phyloP scores from a whole-genome alignment of 2,113 vertebrate species.

The Bufo bufo region DNA sequence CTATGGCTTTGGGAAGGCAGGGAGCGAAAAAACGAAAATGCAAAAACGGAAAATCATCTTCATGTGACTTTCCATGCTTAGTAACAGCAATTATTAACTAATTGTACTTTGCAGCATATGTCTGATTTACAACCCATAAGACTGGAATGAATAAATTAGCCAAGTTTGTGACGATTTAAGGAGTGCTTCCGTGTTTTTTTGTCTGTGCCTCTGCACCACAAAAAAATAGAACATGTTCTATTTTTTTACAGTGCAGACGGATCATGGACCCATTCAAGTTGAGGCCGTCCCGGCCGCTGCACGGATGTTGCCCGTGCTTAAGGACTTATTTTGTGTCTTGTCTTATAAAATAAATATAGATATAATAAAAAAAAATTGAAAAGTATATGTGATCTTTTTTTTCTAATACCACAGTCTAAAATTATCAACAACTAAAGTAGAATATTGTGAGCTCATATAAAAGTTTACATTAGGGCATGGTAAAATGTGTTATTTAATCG shows the following conservation, averaged over 20 bases:
- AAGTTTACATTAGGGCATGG: constrained; percentile 11
- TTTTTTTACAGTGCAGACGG: too few species aligned
- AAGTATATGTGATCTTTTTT: background rate
- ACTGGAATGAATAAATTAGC: background rate
- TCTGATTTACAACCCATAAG: background rate
- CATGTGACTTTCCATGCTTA: background rate
- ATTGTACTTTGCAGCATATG: background rate
- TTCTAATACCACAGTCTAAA: background rate
- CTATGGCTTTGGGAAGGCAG: too few species aligned
- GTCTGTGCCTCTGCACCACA: too few species aligned
- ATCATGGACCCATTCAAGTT: too few species aligned
- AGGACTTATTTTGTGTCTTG: background rate
- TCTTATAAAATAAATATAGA: constrained; percentile 9
- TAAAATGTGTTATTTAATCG: constrained; percentile 31
- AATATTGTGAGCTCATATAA: background rate
- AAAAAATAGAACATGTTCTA: too few species aligned
- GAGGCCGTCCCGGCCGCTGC: too few species aligned
- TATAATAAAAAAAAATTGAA: constrained; percentile 18
- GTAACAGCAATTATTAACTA: background rate
- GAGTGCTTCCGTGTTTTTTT: too few species aligned
- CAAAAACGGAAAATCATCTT: too few species aligned
- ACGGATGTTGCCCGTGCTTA: too few species aligned
- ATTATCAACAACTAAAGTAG: background rate
- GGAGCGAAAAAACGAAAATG: too few species aligned
- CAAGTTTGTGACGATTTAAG: background rate